A percentile compares a stretch with the other conserved stretches of the same genome.
These are phyloP conservation scores for Lithophane socia DNA, from an alignment of 2,888 invertebrate species.

Conservation along the genomic window DNA sequence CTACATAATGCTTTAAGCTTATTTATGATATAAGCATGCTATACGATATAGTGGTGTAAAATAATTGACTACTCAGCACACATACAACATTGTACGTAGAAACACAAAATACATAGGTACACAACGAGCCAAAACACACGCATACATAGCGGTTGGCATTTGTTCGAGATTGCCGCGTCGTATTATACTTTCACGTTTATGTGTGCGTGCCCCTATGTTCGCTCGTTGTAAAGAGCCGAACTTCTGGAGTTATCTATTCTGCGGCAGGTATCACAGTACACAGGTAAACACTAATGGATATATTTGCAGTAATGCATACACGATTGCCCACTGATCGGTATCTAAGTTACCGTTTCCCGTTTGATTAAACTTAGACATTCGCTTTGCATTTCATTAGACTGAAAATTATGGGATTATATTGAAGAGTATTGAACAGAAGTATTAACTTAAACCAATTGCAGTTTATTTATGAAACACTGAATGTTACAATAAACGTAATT, in stretches of 20 bases:
- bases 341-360: conserved; percentile 17
- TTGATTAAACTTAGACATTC: conserved; percentile 26
- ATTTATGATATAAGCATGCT: background rate
- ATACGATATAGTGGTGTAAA: background rate
- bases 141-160: background rate
- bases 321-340: conserved; percentile 44
- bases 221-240: no score
- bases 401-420: background rate
- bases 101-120: no score
- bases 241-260: background rate
- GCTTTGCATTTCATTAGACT: conserved; percentile 14
- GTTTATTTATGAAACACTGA: background rate
- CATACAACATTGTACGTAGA: no score
- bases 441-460: background rate
- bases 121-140: no score
- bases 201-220: background rate
- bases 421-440: background rate
- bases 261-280: background rate
- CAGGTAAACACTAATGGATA: conserved; percentile 27
- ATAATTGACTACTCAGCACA: no score
- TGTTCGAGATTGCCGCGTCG: background rate
- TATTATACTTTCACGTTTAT: background rate
- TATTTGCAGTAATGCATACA: conserved; percentile 52
- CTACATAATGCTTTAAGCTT: background rate
- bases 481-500: background rate